Evolutionary conservation across 2,888 invertebrate species (phyloP), one percentile per base, ranked within the genome.

Genomic region (Blastobasis adustella): DNA sequence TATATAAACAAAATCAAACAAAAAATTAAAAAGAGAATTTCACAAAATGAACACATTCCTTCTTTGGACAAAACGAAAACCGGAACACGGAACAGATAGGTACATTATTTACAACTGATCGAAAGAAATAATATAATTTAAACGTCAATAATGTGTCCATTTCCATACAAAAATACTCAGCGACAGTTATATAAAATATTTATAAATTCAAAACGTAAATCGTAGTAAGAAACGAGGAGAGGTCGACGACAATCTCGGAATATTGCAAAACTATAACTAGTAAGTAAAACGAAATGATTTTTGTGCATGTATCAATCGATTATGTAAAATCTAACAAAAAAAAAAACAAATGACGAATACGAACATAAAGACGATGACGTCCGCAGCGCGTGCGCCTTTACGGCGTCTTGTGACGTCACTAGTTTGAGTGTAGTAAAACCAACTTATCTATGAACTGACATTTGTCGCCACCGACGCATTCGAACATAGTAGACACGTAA

Each of bases 11-110:
- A 69, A 67, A 10, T 41, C 63, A 68, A 70, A 57, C 62, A 68
- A 71, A 74, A 74, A 70, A 71, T 69, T 71, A 69, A 73, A 68
- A 69, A 65, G 63, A 68, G 63, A 72, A 72, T 73, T 71, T 60
- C 63, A 70, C 70, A 79, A 62, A 79, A 82, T 83, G 87, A 88
- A 88, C 87, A 88, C 87, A 85, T 79, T 40, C 72, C 71, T 66
- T 87, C 87, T 88, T 87, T 88, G 87, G 87, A 76, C 71, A 72
- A 68, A 75, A 76, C 65, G 61, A 74, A 73, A 76, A 67, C 63
- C 67, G 64, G 70, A 74, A 76, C 75, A 76, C 73, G 61, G 71
- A 63, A 81, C 76, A 78, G 58, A 59, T 60, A 59, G 62, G 55
- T 53, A 57, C 55, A 62, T 50, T n/a, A 46, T 23, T 49, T 10